phyloP scores from a whole-genome alignment of 2,888 invertebrate species.

The Lochmaea crataegi region DNA sequence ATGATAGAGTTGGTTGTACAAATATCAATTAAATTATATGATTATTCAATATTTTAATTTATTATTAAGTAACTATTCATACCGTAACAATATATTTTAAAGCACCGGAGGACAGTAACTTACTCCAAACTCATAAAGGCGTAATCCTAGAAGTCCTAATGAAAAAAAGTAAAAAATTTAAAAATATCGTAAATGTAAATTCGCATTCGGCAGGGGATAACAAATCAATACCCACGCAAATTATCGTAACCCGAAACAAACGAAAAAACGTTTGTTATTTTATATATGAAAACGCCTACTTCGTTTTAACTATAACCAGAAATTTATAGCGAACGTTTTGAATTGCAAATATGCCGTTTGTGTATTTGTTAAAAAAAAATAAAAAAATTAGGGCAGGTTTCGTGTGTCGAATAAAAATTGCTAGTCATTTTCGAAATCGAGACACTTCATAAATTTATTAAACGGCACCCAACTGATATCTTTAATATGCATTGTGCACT shows the following conservation, averaged over 20 bases:
- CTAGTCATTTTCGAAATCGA: slow-evolving; percentile 27
- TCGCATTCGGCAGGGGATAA: slow-evolving; percentile 9
- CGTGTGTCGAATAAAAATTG: slow-evolving; percentile 23
- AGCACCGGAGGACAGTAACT: too few species aligned
- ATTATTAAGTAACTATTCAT: too few species aligned
- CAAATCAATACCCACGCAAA: slow-evolving; percentile 42
- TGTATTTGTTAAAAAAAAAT: slow-evolving; percentile 5
- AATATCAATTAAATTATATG: too few species aligned
- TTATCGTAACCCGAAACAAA: slow-evolving; percentile 40
- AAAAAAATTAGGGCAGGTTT: slow-evolving; percentile 19
- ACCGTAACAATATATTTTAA: too few species aligned
- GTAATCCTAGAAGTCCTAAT: too few species aligned
- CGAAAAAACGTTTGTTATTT: slow-evolving; percentile 56
- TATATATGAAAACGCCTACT: slow-evolving; percentile 49
- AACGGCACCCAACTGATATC: background rate
- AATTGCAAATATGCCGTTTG: slow-evolving; percentile 50
- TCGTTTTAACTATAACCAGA: slow-evolving; percentile 45
- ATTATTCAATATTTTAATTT: too few species aligned
- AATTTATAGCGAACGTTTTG: slow-evolving; percentile 51
- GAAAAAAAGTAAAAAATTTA: background rate
- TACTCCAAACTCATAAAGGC: too few species aligned
- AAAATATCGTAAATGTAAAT: slow-evolving; percentile 7
- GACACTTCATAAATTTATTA: slow-evolving; percentile 25
- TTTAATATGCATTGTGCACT: background rate
- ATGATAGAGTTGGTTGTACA: too few species aligned